Conservation (phyloP, 2,888 invertebrate genomes). For the Leptinotarsa juncta region DNA sequence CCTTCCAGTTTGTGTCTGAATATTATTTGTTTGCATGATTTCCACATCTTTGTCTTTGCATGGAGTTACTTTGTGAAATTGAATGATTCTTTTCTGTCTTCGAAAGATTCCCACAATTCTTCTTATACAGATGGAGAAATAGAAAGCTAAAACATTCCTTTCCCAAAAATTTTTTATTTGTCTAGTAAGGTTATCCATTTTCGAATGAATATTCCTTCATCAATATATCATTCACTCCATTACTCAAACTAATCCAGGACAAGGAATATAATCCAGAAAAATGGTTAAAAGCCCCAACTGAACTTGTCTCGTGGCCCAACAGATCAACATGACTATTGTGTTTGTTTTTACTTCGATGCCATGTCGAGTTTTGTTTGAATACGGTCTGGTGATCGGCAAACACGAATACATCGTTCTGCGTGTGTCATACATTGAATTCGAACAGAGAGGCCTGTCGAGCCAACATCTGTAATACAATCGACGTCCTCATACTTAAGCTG, state of each 20-base stretch:
- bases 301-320: background rate
- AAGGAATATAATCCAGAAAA: slow-evolving; percentile 3
- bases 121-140: too few relatives aligned
- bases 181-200: too few relatives aligned
- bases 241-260: background rate
- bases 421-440: slow-evolving; percentile 19
- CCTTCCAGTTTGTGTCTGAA: too few relatives aligned
- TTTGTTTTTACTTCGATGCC: slow-evolving; percentile 18
- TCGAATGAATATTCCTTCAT: too few relatives aligned
- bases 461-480: slow-evolving; percentile 18
- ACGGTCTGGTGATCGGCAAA: slow-evolving; percentile 26
- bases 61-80: too few relatives aligned
- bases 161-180: too few relatives aligned
- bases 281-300: background rate
- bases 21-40: too few relatives aligned
- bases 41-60: too few relatives aligned
- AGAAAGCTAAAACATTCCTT: too few relatives aligned
- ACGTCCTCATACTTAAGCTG: slow-evolving; percentile 13
- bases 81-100: too few relatives aligned
- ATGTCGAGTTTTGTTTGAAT: slow-evolving; percentile 28
- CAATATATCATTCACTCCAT: background rate
- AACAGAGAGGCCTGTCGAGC: slow-evolving; percentile 16
- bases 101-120: too few relatives aligned
- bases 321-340: background rate
- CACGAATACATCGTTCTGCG: slow-evolving; percentile 10